Evolutionary conservation across 2,113 vertebrate species (phyloP).

Genomic region (Epinephelus lanceolatus): DNA sequence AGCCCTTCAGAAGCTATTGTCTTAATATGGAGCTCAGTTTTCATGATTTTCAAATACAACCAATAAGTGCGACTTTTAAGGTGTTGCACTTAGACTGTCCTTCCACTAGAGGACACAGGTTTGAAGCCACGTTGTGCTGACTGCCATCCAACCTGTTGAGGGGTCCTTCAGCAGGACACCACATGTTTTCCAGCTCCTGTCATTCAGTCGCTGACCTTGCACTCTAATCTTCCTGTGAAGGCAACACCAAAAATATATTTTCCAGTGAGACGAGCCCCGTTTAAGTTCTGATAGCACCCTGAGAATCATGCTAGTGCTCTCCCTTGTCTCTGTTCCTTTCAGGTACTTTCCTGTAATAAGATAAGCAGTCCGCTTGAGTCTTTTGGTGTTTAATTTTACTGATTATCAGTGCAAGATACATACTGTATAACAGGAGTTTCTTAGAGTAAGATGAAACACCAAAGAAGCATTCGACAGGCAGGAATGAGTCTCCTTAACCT

Average conservation of each 20-base stretch:
- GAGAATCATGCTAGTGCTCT: too few relatives aligned
- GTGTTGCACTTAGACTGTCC: not conserved
- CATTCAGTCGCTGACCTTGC: not conserved
- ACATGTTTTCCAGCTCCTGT: not conserved
- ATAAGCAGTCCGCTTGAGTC: not conserved
- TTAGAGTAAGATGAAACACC: not conserved
- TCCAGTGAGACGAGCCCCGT: too few relatives aligned
- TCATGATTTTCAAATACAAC: not conserved
- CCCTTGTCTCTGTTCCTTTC: not conserved
- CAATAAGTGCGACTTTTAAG: not conserved
- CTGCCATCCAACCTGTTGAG: not conserved
- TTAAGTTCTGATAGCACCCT: not conserved
- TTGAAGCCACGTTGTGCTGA: not conserved
- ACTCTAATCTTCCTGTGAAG: not conserved
- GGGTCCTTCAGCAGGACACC: not conserved
- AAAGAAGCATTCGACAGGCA: not conserved
- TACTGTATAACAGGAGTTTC: not conserved
- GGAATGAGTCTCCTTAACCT: not conserved
- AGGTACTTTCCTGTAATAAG: not conserved
- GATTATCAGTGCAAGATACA: not conserved
- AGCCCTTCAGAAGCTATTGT: too few relatives aligned
- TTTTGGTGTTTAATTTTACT: not conserved
- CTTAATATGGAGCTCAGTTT: not conserved
- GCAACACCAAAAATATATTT: not conserved
- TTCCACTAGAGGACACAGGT: constrained; percentile 7